A percentile compares a stretch with the other conserved stretches of the same genome.
phyloP scores from a whole-genome alignment of 2,797 vertebrate genomes.

The Leptatherina wallacei region DNA sequence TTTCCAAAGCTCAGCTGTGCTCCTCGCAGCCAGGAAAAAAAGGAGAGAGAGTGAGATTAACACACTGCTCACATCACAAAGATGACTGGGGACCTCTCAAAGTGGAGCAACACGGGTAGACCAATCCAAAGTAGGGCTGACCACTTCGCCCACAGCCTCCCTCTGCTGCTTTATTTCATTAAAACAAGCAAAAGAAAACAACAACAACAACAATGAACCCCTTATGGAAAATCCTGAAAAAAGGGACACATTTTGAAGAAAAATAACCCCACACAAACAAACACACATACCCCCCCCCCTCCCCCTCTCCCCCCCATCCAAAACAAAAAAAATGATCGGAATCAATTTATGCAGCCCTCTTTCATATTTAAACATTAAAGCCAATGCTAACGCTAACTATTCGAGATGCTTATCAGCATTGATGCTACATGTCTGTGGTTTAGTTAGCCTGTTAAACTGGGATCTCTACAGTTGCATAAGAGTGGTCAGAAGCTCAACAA shows the following conservation, averaged over 20 bases:
- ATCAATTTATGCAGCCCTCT: background rate
- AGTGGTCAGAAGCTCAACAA: too few relatives aligned
- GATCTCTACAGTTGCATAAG: too few relatives aligned
- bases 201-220: constrained; percentile 49
- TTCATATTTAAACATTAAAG: too few relatives aligned
- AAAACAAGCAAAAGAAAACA: constrained; percentile 76
- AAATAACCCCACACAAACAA: constrained; percentile 16
- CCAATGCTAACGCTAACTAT: too few relatives aligned
- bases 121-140: constrained; percentile 81
- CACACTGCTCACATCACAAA: constrained; percentile 67
- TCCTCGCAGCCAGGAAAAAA: constrained; percentile 68
- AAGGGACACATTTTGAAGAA: constrained; percentile 30
- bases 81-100: constrained; percentile 79
- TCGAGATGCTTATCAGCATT: too few relatives aligned
- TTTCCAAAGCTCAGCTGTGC: constrained; percentile 73
- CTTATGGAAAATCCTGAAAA: constrained; percentile 30
- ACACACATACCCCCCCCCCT: background rate
- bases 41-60: constrained; percentile 52
- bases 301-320: too few relatives aligned
- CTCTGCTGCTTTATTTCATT: constrained; percentile 75
- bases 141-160: constrained; percentile 62
- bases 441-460: too few relatives aligned
- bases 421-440: too few relatives aligned
- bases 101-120: constrained; percentile 79
- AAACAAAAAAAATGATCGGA: background rate